phyloP scores from a whole-genome alignment of 37 sponge, comb jelly and placozoan genomes.

The Mnemiopsis leidyi region DNA sequence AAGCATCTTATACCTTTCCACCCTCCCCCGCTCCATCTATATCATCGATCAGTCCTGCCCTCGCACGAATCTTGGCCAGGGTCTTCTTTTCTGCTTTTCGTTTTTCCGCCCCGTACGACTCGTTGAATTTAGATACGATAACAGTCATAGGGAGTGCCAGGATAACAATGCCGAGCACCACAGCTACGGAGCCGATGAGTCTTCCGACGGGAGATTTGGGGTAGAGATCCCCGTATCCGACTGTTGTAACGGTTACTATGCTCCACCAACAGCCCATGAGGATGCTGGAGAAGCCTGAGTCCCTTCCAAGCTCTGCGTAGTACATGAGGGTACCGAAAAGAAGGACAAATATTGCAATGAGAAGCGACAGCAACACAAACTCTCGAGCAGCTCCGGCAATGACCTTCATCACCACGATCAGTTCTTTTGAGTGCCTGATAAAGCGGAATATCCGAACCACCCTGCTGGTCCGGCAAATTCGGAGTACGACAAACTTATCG shows the following conservation, averaged over 20 bases:
- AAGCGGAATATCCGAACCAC: conserved; percentile 65
- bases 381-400: conserved; percentile 55
- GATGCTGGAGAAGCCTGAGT: conserved; percentile 46
- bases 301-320: conserved; percentile 64
- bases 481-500: conserved; percentile 48
- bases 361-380: conserved; percentile 42
- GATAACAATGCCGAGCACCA: conserved; percentile 58
- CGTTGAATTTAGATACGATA: conserved; percentile 60
- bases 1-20: neutral
- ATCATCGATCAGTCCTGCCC: neutral
- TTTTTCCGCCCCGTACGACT: conserved; percentile 59
- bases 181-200: conserved; percentile 63
- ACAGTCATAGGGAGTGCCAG: conserved; percentile 64
- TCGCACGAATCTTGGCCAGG: conserved; percentile 25
- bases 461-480: conserved; percentile 54
- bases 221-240: conserved; percentile 31
- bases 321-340: conserved; percentile 64
- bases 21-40: neutral
- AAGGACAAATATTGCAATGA: conserved; percentile 56
- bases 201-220: conserved; percentile 24
- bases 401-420: conserved; percentile 65
- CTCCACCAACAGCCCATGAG: conserved; percentile 54
- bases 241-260: conserved; percentile 48
- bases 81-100: conserved; percentile 65
- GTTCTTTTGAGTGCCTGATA: conserved; percentile 52